phyloP scores from a whole-genome alignment of 2,888 invertebrate species.

The Cerastis rubricosa region DNA sequence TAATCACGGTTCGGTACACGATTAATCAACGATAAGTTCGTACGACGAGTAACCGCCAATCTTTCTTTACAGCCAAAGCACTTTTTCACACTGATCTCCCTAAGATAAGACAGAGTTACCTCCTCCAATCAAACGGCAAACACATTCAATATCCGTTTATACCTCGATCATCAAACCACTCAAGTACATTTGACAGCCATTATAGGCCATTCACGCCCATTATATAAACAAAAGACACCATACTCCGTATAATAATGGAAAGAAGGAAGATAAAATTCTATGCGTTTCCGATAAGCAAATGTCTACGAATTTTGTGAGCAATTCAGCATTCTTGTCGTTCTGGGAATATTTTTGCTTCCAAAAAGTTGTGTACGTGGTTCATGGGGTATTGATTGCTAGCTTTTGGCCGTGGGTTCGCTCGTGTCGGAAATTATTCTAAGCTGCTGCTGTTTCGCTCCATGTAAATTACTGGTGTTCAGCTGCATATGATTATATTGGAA shows the following conservation, averaged over 20 bases:
- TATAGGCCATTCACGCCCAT: slow-evolving; percentile 26
- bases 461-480: background rate
- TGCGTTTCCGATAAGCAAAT: slow-evolving; percentile 62
- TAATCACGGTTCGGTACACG: background rate
- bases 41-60: background rate
- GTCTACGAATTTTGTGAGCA: slow-evolving; percentile 39
- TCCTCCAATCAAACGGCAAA: background rate
- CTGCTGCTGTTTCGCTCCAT: background rate
- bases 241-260: slow-evolving; percentile 20
- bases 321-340: slow-evolving; percentile 41
- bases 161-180: slow-evolving; percentile 17
- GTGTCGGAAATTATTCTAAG: background rate
- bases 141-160: slow-evolving; percentile 4
- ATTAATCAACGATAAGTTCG: background rate
- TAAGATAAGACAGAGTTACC: background rate
- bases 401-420: background rate
- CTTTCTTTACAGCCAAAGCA: background rate
- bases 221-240: slow-evolving; percentile 52
- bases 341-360: slow-evolving; percentile 24
- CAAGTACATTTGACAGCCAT: slow-evolving; percentile 30
- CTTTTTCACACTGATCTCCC: background rate
- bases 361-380: slow-evolving; percentile 24
- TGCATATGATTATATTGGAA: background rate
- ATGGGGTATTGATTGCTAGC: background rate
- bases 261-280: slow-evolving; percentile 58